Evolutionary conservation across 2,888 invertebrate genomes (phyloP), one percentile per base, ranked within the genome.

Genomic region (Athalia rosae): DNA sequence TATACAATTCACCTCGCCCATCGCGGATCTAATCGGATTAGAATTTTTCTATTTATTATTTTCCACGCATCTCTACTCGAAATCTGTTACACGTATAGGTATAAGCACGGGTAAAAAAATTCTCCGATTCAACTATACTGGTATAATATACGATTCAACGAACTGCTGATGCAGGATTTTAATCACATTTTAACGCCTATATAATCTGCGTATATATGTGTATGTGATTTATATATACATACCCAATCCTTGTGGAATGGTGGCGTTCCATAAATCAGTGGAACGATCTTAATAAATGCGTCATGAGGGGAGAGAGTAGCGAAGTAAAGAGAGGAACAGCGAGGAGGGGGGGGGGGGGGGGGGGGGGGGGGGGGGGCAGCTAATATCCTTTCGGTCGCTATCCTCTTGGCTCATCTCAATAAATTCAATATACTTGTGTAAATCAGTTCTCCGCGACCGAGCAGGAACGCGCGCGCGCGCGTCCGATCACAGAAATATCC

Each of bases 401-500:
- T 89, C 89, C 89, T 74, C 84, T 83, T 87, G 85, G 89, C 89
- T 90, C 89, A 89, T 89, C 89, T 89, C 89, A 89, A 90, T 90
- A 90, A 90, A 90, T 90, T 90, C 89, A 89, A 90, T 90, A 90
- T 89, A 90, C 89, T 89, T 89, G 89, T 89, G 87, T 87, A 89
- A 89, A 89, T 89, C 88, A 87, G 84, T 83, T 83, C 83, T 83
- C 83, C 80, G 80, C 79, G 79, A 74, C 78, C 50, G 43, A 71
- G 45, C 58, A 53, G 28, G 28, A n/a, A n/a, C n/a, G n/a, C 0
- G 28, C 28, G 28, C 28, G 28, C 28, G 28, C 28, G 28, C 28
- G 28, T 2, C 28, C 2, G 28, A 28, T 28, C 28, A 28, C 28
- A 28, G 28, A 28, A 28, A 28, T 28, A 28, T 28, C 28, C 28